A percentile compares a stretch with the other conserved stretches of the same genome.
Evolutionary conservation across 2,888 invertebrate species (phyloP).

Genomic region (Drosophila buzzatii): DNA sequence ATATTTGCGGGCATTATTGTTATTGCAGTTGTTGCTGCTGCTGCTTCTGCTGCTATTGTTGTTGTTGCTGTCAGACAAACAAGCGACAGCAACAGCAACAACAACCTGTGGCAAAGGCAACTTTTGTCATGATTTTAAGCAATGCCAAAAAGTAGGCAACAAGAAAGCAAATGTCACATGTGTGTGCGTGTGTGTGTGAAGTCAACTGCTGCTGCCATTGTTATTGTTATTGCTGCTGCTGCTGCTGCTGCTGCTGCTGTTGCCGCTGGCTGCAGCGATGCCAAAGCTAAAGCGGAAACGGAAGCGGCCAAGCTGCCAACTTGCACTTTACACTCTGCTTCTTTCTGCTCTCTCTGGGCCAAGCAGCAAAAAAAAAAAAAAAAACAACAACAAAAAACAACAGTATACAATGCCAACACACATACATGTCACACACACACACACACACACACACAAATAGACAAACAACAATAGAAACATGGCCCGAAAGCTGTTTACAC

Average conservation of each 20-base stretch:
- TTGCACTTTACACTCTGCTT: conserved; percentile 70
- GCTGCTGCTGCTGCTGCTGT: conserved; percentile 21
- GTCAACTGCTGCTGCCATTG: conserved; percentile 40
- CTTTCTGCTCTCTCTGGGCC: conserved; percentile 26
- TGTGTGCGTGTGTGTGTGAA: conserved; percentile 12
- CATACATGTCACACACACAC: conserved; percentile 20
- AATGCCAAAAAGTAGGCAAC: conserved; percentile 55
- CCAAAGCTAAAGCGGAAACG: conserved; percentile 65
- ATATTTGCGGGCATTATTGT: conserved; percentile 48
- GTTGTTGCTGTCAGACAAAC: conserved; percentile 9
- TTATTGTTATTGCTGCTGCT: conserved; percentile 29
- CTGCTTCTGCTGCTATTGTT: conserved; percentile 10
- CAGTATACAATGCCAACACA: conserved; percentile 42
- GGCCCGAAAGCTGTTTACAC: conserved; percentile 56
- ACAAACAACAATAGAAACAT: conserved; percentile 62
- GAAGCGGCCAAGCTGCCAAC: conserved; percentile 72
- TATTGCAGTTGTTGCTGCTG: conserved; percentile 35
- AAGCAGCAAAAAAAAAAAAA: conserved; percentile 29
- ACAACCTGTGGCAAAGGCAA: conserved; percentile 54
- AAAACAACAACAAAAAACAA: conserved; percentile 43
- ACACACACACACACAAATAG: conserved; percentile 25
- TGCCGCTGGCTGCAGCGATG: conserved; percentile 50
- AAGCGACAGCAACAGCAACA: conserved; percentile 28
- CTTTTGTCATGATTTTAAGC: conserved; percentile 57
- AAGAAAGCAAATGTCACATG: conserved; percentile 42